Evolutionary conservation across 2,113 vertebrate species (phyloP).

Genomic region (Sus scrofa): T2T-Sscrofa CM000812.6:277425501-277426000

Average conservation of each 20-base stretch:
- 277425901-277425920: constrained; percentile 13
- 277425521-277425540: not conserved
- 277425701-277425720: no score
- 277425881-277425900: constrained; percentile 30
- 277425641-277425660: no score
- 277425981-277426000: not conserved
- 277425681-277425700: no score
- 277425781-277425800: constrained; percentile 4
- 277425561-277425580: no score
- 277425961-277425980: not conserved
- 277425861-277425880: constrained; percentile 21
- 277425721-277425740: no score
- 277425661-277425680: no score
- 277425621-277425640: no score
- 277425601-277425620: no score
- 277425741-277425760: no score
- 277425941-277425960: constrained; percentile 41
- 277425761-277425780: no score
- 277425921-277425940: not conserved
- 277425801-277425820: not conserved
- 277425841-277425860: constrained; percentile 19
- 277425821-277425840: constrained; percentile 28
- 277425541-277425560: no score
- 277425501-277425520: constrained; percentile 4
- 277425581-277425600: no score